phyloP scores from a whole-genome alignment of 2,797 vertebrate genomes.

The Protosalanx chinensis region DNA sequence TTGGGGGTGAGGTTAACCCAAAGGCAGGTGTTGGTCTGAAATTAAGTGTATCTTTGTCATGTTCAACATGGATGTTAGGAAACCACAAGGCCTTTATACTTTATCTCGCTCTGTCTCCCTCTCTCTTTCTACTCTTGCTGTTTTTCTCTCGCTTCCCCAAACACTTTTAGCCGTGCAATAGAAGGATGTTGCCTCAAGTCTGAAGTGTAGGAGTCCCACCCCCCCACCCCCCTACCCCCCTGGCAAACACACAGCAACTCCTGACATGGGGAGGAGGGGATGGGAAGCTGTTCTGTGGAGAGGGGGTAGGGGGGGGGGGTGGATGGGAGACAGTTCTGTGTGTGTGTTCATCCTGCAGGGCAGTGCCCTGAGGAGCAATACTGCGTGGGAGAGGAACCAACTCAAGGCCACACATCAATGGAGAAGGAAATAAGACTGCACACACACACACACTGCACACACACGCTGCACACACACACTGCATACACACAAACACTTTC shows the following conservation, averaged over 20 bases:
- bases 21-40: too few species aligned
- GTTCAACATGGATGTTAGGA: background rate
- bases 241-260: too few species aligned
- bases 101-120: too few species aligned
- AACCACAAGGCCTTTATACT: background rate
- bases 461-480: background rate
- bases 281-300: background rate
- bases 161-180: background rate
- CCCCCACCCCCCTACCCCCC: too few species aligned
- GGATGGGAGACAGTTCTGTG: slow-evolving; percentile 6
- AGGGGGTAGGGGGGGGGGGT: background rate
- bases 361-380: background rate
- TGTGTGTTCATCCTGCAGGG: background rate
- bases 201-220: background rate
- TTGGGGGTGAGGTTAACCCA: too few species aligned
- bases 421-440: background rate
- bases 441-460: background rate
- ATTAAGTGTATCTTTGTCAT: too few species aligned
- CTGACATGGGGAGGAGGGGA: background rate
- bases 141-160: too few species aligned
- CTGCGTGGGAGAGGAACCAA: background rate
- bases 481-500: background rate
- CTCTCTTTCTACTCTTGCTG: too few species aligned
- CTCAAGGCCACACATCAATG: slow-evolving; percentile 8
- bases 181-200: slow-evolving; percentile 2